A percentile compares a stretch with the other conserved stretches of the same genome.
phyloP scores from a whole-genome alignment of 2,797 vertebrate species.

The Sebastes diploproa region DNA sequence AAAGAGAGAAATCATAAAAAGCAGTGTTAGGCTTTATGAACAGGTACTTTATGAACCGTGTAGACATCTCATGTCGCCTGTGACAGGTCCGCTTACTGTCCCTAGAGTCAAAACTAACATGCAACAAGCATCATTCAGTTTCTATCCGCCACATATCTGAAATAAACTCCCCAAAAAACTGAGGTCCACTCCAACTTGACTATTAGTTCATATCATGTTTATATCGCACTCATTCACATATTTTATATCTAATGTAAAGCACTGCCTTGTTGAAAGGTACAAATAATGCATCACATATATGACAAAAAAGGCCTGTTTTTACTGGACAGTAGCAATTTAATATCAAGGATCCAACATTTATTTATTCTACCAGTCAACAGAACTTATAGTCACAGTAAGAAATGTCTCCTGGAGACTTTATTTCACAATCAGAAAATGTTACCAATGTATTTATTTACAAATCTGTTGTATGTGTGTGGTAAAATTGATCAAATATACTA shows the following conservation, averaged over 20 bases:
- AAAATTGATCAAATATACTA: neutral
- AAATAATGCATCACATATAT: too few relatives aligned
- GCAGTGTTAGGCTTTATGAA: neutral
- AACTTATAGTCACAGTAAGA: neutral
- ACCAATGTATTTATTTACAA: neutral
- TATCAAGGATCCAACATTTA: neutral
- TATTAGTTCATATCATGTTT: neutral
- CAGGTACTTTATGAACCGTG: neutral
- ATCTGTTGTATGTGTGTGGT: too few relatives aligned
- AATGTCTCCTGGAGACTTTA: neutral
- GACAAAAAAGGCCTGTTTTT: neutral
- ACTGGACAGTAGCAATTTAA: neutral
- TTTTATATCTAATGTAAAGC: neutral
- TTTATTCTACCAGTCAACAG: neutral
- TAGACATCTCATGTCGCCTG: neutral
- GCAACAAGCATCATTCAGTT: neutral
- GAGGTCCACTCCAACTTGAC: neutral
- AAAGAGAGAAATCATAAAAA: neutral
- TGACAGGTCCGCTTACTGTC: neutral
- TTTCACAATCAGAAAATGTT: neutral
- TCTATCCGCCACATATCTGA: neutral
- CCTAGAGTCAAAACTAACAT: neutral
- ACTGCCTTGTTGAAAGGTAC: neutral
- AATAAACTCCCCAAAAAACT: neutral
- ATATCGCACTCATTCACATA: neutral